phyloP scores from a whole-genome alignment of 2,113 vertebrate genomes.

The Sprattus sprattus region DNA sequence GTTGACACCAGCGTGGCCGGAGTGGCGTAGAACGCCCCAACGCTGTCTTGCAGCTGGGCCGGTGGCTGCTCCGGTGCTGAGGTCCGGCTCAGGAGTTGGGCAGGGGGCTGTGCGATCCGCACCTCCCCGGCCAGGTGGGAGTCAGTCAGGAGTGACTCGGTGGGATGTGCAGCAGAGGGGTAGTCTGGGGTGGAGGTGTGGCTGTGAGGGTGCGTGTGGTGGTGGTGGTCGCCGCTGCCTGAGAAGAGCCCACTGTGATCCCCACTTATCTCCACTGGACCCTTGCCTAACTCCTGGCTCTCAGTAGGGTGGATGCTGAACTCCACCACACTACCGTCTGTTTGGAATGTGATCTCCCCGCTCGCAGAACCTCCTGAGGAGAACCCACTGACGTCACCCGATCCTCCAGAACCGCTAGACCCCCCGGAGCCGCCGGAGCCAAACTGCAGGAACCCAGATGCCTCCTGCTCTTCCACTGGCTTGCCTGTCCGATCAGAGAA shows the following conservation, averaged over 20 bases:
- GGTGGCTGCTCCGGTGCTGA: constrained; percentile 56
- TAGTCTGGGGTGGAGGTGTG: constrained; percentile 30
- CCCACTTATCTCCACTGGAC: constrained; percentile 60
- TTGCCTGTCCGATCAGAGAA: constrained; percentile 71
- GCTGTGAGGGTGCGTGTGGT: not conserved
- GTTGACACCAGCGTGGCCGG: constrained; percentile 31
- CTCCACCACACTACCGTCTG: constrained; percentile 67
- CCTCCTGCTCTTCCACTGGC: constrained; percentile 72
- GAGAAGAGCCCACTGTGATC: constrained; percentile 57
- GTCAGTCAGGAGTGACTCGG: constrained; percentile 63
- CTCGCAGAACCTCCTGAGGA: constrained; percentile 73
- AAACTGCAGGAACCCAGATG: constrained; percentile 73
- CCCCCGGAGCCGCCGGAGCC: constrained; percentile 40
- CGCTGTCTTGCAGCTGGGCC: constrained; percentile 40
- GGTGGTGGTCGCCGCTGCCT: constrained; percentile 55
- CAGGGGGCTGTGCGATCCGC: constrained; percentile 57
- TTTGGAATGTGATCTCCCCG: constrained; percentile 69
- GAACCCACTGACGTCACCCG: constrained; percentile 60
- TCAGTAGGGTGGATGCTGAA: constrained; percentile 61
- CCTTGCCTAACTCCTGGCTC: constrained; percentile 73
- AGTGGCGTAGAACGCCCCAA: constrained; percentile 24
- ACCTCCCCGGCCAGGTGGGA: constrained; percentile 40
- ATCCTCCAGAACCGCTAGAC: constrained; percentile 55
- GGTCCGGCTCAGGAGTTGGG: constrained; percentile 55
- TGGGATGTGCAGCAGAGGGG: constrained; percentile 55